These are phyloP conservation scores for Encarsia formosa DNA, from an alignment of 2,888 invertebrate genomes.

Conservation along the genomic window DNA sequence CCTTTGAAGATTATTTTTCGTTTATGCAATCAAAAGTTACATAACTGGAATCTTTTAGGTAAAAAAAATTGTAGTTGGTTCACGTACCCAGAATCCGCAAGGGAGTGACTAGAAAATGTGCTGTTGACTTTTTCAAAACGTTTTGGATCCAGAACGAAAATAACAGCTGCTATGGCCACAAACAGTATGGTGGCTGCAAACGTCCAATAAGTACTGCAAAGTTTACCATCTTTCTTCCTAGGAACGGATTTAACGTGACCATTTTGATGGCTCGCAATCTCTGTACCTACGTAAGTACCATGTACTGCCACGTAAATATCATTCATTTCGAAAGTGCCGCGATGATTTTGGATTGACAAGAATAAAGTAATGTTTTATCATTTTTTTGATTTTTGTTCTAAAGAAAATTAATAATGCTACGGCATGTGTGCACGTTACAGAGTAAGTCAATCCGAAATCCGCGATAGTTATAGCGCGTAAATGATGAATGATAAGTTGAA, in stretches of 20 bases:
- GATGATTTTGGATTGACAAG: conserved; percentile 15
- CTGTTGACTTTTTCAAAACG: conserved; percentile 42
- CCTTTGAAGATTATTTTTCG: no score
- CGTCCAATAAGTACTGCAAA: conserved; percentile 44
- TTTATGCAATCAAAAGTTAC: no score
- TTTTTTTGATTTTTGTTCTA: no score
- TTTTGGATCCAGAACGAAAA: conserved; percentile 47
- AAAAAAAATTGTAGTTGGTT: conserved; percentile 29
- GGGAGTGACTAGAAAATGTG: conserved; percentile 46
- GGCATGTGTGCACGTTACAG: no score
- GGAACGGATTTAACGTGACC: conserved; percentile 41
- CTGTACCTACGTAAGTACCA: conserved; percentile 35
- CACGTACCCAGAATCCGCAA: conserved; percentile 49
- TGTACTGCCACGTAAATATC: conserved; percentile 44
- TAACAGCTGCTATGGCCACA: conserved; percentile 46
- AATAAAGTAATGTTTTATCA: background rate
- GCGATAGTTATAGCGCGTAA: conserved; percentile 11
- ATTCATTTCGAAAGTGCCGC: conserved; percentile 5
- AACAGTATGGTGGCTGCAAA: conserved; percentile 42
- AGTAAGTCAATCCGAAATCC: conserved; percentile 21
- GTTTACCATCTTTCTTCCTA: conserved; percentile 41
- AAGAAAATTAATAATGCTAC: background rate
- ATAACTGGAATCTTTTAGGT: background rate
- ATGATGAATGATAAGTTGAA: conserved; percentile 36
- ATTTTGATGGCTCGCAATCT: conserved; percentile 38